Percentiles rank a stretch among this genome's conserved stretches.
Conservation (phyloP, 2,888 invertebrate species). For the Drosophila percnosoma region DNA sequence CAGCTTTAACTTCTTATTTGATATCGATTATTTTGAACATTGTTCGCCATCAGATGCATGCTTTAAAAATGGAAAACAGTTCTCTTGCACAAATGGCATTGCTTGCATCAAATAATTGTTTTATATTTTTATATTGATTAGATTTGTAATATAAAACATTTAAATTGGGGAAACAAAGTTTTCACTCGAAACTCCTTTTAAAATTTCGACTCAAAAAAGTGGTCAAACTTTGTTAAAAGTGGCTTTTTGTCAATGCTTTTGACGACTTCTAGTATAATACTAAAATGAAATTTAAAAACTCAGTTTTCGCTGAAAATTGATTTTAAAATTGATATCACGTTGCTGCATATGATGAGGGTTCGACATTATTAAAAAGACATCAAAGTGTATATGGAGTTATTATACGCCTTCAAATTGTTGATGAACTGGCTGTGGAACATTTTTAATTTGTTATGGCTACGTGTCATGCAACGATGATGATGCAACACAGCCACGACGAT, state of each 20-base stretch:
- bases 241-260: background rate
- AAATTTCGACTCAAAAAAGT: background rate
- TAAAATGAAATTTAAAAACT: background rate
- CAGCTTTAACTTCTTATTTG: slow-evolving; percentile 37
- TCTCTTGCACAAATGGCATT: background rate
- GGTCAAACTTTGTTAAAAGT: background rate
- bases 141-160: background rate
- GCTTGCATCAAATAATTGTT: background rate
- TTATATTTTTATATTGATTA: background rate
- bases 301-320: background rate
- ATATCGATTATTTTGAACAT: slow-evolving; percentile 6
- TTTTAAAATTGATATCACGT: background rate
- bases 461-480: slow-evolving; percentile 46
- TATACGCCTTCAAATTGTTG: slow-evolving; percentile 5
- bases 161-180: background rate
- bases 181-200: background rate
- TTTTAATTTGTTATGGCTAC: slow-evolving; percentile 51
- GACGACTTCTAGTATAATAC: background rate
- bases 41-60: background rate
- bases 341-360: background rate
- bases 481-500: slow-evolving; percentile 13
- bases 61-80: background rate
- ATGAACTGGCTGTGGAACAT: slow-evolving; percentile 52
- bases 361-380: background rate
- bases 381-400: background rate